phyloP scores from a whole-genome alignment of 1,140 invertebrate species.

The Chionoecetes opilio region DNA sequence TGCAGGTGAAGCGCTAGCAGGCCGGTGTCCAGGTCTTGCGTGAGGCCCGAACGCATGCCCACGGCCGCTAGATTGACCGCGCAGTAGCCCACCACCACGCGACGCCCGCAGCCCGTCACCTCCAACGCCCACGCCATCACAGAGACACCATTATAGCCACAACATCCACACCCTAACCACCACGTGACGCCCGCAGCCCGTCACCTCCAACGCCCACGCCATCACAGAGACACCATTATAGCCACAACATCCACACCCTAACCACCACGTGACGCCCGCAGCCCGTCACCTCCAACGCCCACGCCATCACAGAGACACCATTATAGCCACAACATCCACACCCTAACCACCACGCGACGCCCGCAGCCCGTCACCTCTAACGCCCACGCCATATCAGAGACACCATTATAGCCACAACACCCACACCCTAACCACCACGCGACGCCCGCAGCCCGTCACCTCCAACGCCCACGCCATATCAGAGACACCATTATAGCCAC shows the following conservation, averaged over 20 bases:
- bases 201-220: no score
- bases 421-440: constrained; percentile 73
- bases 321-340: no score
- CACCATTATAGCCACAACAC: no score
- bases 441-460: constrained; percentile 65
- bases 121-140: background rate
- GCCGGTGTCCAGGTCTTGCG: constrained; percentile 62
- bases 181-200: no score
- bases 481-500: background rate
- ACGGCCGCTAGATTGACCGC: constrained; percentile 28
- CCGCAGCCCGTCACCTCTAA: constrained; percentile 64
- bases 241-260: no score
- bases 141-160: background rate
- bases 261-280: no score
- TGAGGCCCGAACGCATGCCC: constrained; percentile 50
- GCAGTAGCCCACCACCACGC: constrained; percentile 68
- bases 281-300: no score
- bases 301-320: no score
- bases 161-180: no score
- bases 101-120: constrained; percentile 65
- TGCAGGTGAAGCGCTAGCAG: constrained; percentile 60
- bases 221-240: no score
- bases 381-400: background rate
- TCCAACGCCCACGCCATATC: background rate
- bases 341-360: constrained; percentile 67